Base-by-base conservation (phyloP, 2,888 invertebrate species). In the Erynnis tages region DNA sequence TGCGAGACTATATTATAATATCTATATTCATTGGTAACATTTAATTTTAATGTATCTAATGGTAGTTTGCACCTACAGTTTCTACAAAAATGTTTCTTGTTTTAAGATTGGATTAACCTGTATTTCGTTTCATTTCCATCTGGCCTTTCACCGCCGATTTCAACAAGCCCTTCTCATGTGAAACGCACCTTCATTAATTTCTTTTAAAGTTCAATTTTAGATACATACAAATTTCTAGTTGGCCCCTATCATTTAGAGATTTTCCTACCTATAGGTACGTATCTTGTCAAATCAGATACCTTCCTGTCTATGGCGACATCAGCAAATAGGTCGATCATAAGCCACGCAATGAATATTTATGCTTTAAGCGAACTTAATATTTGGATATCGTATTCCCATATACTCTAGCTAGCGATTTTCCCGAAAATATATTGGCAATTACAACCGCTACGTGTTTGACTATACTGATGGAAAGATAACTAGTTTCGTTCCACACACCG, bases 251-350 rank as follows among this genome's bases (percentile, higher is more conserved):
- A 78, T 75, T 79, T 76, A 74, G 79, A 76, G 79, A 81, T 84
- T 81, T 81, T 67, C 72, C 72, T 78, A 79, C 80, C 81, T 82
- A 82, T 79, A 76, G 74, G 75, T 73, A 71, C 67, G 65, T 35
- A 35, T 23, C 41, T 21, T n/a, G n/a, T n/a, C n/a, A n/a, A n/a
- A n/a, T n/a, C 19, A 21, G 21, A 8, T 25, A 17, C 17, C 54
- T 58, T 67, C 66, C 69, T 65, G 63, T 73, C 66, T 66, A 65
- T 69, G 71, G 79, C 78, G 79, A 77, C 77, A 78, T 76, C 70
- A 80, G 81, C 75, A 83, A 85, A 86, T 84, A 79, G 81, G 74
- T 66, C 74, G 72, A 77, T 76, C 73, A 71, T 69, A 64, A 59
- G 61, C 66, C 14, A 23, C 43, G 43, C 78, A 69, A 82, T 86